phyloP scores from a whole-genome alignment of 2,113 vertebrate genomes.

The Carassius carassius region DNA sequence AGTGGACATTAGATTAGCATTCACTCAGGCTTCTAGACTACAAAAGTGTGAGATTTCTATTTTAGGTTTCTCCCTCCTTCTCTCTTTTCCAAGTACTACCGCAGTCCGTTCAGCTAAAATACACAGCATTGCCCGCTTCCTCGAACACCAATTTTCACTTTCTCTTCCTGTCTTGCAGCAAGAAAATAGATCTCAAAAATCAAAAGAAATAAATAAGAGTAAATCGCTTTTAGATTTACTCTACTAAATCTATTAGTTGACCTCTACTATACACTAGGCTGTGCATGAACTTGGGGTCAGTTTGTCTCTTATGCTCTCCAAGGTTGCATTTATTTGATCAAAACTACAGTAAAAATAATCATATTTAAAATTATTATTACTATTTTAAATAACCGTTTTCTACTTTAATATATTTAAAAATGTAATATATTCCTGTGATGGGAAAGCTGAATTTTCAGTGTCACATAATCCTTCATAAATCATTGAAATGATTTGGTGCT shows the following conservation, averaged over 20 bases:
- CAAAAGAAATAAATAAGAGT: neutral
- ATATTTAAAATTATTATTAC: neutral
- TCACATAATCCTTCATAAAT: neutral
- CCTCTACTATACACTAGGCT: neutral
- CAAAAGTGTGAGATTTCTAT: constrained; percentile 49
- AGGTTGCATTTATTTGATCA: neutral
- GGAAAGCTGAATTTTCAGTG: neutral
- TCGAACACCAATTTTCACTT: neutral
- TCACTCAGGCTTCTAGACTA: constrained; percentile 39
- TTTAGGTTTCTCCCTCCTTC: constrained; percentile 34
- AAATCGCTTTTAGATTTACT: neutral
- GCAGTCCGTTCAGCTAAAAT: constrained; percentile 29
- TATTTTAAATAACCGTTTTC: neutral
- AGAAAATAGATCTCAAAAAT: neutral
- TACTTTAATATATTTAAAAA: neutral
- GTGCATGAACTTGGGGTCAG: neutral
- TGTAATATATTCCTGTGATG: neutral
- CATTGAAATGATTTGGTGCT: neutral
- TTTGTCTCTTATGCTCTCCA: neutral
- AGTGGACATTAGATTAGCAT: constrained; percentile 41
- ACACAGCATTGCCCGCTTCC: constrained; percentile 13
- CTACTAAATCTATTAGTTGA: neutral
- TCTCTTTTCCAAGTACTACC: constrained; percentile 18
- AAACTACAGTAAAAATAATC: neutral
- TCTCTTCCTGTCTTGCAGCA: constrained; percentile 2